phyloP scores from a whole-genome alignment of 2,797 vertebrate genomes.

The Hyperoplus immaculatus region DNA sequence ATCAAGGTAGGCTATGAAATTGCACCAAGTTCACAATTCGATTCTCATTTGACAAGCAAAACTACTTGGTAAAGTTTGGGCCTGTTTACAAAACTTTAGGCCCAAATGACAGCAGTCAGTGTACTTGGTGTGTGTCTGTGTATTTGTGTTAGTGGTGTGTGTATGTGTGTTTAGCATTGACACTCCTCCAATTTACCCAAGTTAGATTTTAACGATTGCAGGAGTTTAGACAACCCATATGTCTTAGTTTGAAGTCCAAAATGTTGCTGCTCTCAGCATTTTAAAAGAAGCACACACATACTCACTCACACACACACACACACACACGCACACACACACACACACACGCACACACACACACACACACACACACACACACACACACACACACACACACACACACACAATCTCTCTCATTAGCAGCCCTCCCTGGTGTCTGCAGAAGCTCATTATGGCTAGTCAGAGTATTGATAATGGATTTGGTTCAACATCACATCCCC shows the following conservation, averaged over 20 bases:
- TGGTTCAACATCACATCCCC: slow-evolving; percentile 31
- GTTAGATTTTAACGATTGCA: not conserved
- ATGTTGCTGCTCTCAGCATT: slow-evolving; percentile 47
- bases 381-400: slow-evolving; percentile 3
- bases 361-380: slow-evolving; percentile 1
- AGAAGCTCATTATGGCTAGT: slow-evolving; percentile 45
- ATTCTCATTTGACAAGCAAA: too few relatives aligned
- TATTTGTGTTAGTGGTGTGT: not conserved
- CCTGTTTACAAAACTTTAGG: not conserved
- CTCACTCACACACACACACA: slow-evolving; percentile 4
- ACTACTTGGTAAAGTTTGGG: not conserved
- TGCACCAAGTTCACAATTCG: not conserved
- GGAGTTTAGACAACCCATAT: slow-evolving; percentile 44
- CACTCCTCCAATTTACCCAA: not conserved
- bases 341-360: not conserved
- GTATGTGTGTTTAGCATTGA: not conserved
- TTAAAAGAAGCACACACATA: slow-evolving; percentile 15
- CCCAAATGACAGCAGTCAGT: not conserved
- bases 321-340: not conserved
- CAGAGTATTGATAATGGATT: slow-evolving; percentile 60
- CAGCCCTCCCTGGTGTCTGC: slow-evolving; percentile 31
- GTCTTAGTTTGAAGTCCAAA: slow-evolving; percentile 42
- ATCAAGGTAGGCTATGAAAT: not conserved
- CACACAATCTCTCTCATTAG: slow-evolving; percentile 50
- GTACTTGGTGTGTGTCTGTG: not conserved